Conservation (phyloP, 2,113 vertebrate species). For the Neodontobutis hainanensis region DNA sequence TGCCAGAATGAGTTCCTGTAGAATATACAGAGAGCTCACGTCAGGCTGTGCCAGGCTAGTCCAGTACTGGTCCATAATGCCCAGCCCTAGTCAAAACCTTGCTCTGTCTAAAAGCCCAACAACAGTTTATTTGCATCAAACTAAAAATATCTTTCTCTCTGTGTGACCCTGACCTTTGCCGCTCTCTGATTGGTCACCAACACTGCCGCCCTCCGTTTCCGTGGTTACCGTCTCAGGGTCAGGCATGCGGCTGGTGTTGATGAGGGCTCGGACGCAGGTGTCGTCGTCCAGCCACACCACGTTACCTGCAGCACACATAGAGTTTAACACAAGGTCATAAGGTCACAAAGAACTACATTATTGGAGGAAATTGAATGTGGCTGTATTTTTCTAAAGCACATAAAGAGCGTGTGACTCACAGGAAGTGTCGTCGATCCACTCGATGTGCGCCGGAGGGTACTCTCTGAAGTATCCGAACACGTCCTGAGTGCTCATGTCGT, state of each 20-base stretch:
- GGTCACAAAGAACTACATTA: not conserved
- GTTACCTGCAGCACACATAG: constrained; percentile 81
- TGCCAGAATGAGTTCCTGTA: too few species aligned
- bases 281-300: constrained; percentile 98
- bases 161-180: constrained; percentile 77
- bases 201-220: constrained; percentile 64
- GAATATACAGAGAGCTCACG: too few species aligned
- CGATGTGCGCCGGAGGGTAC: constrained; percentile 97
- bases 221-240: constrained; percentile 76
- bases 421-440: constrained; percentile 95
- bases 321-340: not conserved
- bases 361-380: too few species aligned
- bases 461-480: constrained; percentile 94
- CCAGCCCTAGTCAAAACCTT: too few species aligned
- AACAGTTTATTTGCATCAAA: too few species aligned
- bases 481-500: constrained; percentile 98
- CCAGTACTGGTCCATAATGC: too few species aligned
- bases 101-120: too few species aligned
- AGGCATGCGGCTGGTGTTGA: constrained; percentile 91
- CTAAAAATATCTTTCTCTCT: too few species aligned
- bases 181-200: constrained; percentile 70
- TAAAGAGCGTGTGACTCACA: constrained; percentile 76
- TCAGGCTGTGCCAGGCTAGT: too few species aligned
- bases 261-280: constrained; percentile 89
- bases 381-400: too few species aligned